Evolutionary conservation across 2,888 invertebrate genomes (phyloP), one percentile per base, ranked within the genome.

Genomic region (Aricia artaxerxes): DNA sequence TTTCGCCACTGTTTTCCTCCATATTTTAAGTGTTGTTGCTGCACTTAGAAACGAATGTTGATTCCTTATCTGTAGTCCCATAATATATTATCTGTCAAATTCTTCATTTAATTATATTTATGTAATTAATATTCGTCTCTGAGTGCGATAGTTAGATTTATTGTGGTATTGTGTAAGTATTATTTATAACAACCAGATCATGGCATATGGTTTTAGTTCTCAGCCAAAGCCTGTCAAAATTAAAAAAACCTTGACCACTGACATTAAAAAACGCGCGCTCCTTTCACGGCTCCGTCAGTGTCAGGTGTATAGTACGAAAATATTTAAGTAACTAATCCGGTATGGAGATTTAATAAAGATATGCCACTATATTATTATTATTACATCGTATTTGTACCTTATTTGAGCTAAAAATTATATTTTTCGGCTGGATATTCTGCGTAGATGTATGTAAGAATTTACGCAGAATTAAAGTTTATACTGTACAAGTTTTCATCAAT

Each of bases 161-260:
- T 24, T 24, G 24, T 24, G 24, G 24, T 11, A 69, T 53, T 53
- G 53, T 11, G 57, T 69, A 69, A 13, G 13, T 13, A 38, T 49
- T 44, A 75, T 57, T 75, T 53, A 75, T 75, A 40, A 2, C 5
- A 69, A 69, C 35, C 35, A 44, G 75, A 76, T 16, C 57, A 7
- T 11, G 35, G 53, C 53, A 53, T 13, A 49, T 1, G 35, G 13
- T 57, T 57, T 57, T 31, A 49, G 53, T 35, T 75, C 57, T 13
- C 35, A 57, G 49, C 13, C 16, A 79, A 80, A 79, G 79, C 78
- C 88, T 90, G 86, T 89, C 86, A 88, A 91, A 92, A 86, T 85
- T 69, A 84, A 87, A 84, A 40, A 89, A 92, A 92, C 94, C 94
- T 94, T 94, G 94, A 94, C 94, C 94, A 93, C 92, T 93, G 94